These are phyloP conservation scores for Chiridota heheva DNA, from an alignment of 35 echinoderm and acorn worm species.

Conservation along the genomic window DNA sequence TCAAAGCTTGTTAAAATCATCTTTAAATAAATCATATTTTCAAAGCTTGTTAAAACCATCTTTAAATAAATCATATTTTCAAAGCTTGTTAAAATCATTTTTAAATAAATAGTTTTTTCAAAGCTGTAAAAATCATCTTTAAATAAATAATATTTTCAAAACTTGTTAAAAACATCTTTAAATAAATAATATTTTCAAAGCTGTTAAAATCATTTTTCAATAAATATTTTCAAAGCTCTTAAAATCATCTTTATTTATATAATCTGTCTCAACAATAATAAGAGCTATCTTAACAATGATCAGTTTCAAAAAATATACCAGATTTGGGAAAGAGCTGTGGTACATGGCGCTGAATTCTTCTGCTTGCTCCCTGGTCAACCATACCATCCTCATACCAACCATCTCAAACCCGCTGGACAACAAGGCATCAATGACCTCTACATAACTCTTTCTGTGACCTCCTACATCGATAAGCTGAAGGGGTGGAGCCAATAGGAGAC, in stretches of 20 bases:
- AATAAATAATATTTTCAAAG: not conserved
- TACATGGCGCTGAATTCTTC: constrained; percentile 61
- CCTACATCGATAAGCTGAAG: constrained; percentile 65
- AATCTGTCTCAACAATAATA: not conserved
- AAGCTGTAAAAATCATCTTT: too few relatives aligned
- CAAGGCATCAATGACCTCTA: constrained; percentile 79
- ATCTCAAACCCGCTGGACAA: constrained; percentile 66
- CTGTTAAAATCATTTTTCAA: too few relatives aligned
- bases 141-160: too few relatives aligned
- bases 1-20: too few relatives aligned
- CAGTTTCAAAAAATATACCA: constrained; percentile 82
- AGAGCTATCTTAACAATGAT: not conserved
- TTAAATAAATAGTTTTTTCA: too few relatives aligned
- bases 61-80: too few relatives aligned
- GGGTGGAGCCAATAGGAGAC: constrained; percentile 80
- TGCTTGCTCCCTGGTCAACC: constrained; percentile 67
- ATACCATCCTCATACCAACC: constrained; percentile 83
- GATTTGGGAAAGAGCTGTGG: constrained; percentile 29
- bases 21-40: too few relatives aligned
- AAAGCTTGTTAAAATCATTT: too few relatives aligned
- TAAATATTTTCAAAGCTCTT: not conserved
- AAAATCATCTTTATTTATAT: not conserved
- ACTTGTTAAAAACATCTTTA: too few relatives aligned
- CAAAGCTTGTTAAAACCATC: too few relatives aligned
- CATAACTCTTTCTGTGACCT: constrained; percentile 70